Conservation (phyloP, 2,888 invertebrate genomes). For the Ormyrus rosae region DNA sequence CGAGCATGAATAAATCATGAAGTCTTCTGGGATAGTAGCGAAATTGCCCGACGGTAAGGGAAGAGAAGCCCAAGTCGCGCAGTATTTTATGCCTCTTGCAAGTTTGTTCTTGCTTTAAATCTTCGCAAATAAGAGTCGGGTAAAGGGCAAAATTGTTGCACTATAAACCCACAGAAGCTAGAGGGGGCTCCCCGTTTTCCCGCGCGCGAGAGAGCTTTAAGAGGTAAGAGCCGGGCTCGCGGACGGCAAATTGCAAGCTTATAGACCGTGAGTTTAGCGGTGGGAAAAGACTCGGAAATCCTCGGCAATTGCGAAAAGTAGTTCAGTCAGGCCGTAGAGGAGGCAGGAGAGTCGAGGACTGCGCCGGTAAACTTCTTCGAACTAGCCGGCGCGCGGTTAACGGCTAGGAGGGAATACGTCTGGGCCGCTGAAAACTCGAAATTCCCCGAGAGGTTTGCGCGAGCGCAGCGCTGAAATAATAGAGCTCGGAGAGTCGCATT, state of each 20-base stretch:
- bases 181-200: not conserved
- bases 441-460: not conserved
- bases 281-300: constrained; percentile 28
- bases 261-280: not conserved
- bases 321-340: constrained; percentile 4
- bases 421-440: not conserved
- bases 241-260: no score
- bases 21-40: not conserved
- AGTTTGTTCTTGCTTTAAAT: constrained; percentile 14
- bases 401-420: not conserved
- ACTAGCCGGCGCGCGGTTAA: not conserved
- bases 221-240: not conserved
- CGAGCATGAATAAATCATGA: no score
- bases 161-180: constrained; percentile 10
- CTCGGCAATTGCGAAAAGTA: constrained; percentile 3
- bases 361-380: constrained; percentile 8
- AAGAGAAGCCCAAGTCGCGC: not conserved
- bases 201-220: not conserved
- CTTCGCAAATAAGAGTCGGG: constrained; percentile 17
- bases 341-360: not conserved
- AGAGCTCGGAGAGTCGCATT: not conserved
- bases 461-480: not conserved
- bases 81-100: constrained; percentile 8
- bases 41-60: not conserved
- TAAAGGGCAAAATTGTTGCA: constrained; percentile 1